Conservation (phyloP, 2,113 vertebrate genomes). For the Tupaia tana region DNA sequence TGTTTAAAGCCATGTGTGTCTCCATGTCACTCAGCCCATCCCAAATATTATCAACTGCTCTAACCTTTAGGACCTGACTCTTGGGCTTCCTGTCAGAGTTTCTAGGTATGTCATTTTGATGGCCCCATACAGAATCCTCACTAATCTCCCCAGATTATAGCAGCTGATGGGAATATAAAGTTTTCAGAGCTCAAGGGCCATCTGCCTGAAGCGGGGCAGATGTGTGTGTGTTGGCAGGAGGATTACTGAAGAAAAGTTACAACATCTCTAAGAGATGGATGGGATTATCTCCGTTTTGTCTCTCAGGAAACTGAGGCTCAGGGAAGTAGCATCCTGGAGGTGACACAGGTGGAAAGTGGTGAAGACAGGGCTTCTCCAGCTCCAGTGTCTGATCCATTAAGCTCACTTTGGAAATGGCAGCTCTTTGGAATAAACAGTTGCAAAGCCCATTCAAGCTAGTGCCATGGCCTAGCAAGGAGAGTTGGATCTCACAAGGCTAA, state of each 20-base stretch:
- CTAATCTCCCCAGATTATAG: background rate
- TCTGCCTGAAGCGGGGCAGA: background rate
- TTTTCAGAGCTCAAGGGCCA: background rate
- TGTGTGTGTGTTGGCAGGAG: background rate
- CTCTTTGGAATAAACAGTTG: background rate
- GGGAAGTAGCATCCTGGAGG: background rate
- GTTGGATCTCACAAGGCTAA: too few species aligned
- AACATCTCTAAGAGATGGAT: background rate
- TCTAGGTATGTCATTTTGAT: background rate
- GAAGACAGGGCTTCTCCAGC: rapidly evolving
- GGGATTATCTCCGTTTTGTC: background rate
- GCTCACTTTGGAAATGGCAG: background rate
- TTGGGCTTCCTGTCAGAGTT: background rate
- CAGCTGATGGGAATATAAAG: background rate
- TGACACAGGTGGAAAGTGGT: background rate
- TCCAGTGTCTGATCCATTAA: background rate
- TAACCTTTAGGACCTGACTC: background rate
- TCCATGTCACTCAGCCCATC: background rate
- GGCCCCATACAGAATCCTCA: background rate
- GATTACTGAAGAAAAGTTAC: background rate
- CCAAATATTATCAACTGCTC: rapidly evolving
- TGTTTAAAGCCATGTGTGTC: background rate
- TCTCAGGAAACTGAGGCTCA: background rate
- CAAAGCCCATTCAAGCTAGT: background rate
- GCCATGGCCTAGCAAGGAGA: too few species aligned